Evolutionary conservation across 2,797 vertebrate genomes (phyloP), one percentile per base, ranked within the genome.

Genomic region (Schizothorax lantsangensis): DNA sequence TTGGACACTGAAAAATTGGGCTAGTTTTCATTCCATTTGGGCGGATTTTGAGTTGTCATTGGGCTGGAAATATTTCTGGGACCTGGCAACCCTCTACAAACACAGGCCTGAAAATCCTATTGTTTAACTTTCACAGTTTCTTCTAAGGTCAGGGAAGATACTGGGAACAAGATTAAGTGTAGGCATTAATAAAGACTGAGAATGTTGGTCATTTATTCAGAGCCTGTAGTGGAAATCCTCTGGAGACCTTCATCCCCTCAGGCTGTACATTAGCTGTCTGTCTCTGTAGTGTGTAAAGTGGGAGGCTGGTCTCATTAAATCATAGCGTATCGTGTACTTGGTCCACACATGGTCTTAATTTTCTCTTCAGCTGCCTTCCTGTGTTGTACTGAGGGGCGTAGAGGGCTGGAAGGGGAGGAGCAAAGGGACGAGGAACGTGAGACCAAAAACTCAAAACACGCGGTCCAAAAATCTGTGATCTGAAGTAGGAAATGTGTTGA

Each of bases 311-410:
- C 23, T 86, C 82, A n/a, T 69, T 83, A 62, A 83, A 74, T 59
- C 38, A 9, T 30, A n/a, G 30, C 45, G 2, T 66, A 54, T 52
- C 38, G 9, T 57, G 36, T 15, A 79, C 74, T 86, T 15, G 43
- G 21, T 85, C 74, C 89, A 93, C 91, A 93, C 88, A 88, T 93
- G 91, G 89, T 90, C 91, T 85, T 89, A 71, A 91, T 93, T 91
- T 90, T 49, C 81, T 87, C 81, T 89, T 84, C 89, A 92, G 89
- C 88, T 89, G 89, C 89, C 86, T 90, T 85, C 83, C 86, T 68
- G 64, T 88, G 78, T 86, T 87, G 86, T 66, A 68, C 36, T 30
- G 59, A n/a, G 68, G 74, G 36, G 43, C 38, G 62, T 64, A 49
- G 80, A 81, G 21, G 26, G 79, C 68, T 72, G 83, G 23, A 75